Evolutionary conservation across 2,113 vertebrate species (phyloP).

Genomic region (Engraulis encrasicolus): DNA sequence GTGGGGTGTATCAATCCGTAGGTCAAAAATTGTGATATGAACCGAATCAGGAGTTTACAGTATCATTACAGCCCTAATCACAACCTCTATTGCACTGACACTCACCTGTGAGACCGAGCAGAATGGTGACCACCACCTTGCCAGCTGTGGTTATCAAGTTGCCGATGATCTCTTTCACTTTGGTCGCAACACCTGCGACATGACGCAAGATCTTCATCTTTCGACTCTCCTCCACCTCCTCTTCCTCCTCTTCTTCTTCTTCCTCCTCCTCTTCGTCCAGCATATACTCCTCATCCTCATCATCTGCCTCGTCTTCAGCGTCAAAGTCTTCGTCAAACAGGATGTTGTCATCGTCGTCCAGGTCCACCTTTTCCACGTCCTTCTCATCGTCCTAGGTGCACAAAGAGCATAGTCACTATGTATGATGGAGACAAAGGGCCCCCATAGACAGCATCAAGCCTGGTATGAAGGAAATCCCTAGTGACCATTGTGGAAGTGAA

Average conservation of each 20-base stretch:
- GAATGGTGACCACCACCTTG: constrained; percentile 92
- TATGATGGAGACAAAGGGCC: too few species aligned
- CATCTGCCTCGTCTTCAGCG: constrained; percentile 79
- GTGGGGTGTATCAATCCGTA: too few species aligned
- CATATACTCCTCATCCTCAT: constrained; percentile 73
- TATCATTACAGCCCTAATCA: too few species aligned
- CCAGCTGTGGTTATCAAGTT: constrained; percentile 95
- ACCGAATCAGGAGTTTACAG: too few species aligned
- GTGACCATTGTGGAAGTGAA: too few species aligned
- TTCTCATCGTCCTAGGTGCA: constrained; percentile 63
- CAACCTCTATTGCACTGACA: too few species aligned
- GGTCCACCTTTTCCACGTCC: constrained; percentile 83
- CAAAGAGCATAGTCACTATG: not conserved
- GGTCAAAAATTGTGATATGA: too few species aligned
- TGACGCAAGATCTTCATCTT: constrained; percentile 88
- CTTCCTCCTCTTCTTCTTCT: constrained; percentile 80
- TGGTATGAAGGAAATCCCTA: too few species aligned
- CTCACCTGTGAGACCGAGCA: constrained; percentile 92
- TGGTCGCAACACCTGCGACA: constrained; percentile 84
- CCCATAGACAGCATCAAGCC: too few species aligned
- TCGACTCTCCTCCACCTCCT: constrained; percentile 84
- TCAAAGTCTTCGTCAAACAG: constrained; percentile 89
- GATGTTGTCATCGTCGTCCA: constrained; percentile 87
- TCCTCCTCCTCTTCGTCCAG: constrained; percentile 60
- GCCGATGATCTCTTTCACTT: constrained; percentile 91